phyloP scores from a whole-genome alignment of 1,140 invertebrate species.

The Drosophila biarmipes region DNA sequence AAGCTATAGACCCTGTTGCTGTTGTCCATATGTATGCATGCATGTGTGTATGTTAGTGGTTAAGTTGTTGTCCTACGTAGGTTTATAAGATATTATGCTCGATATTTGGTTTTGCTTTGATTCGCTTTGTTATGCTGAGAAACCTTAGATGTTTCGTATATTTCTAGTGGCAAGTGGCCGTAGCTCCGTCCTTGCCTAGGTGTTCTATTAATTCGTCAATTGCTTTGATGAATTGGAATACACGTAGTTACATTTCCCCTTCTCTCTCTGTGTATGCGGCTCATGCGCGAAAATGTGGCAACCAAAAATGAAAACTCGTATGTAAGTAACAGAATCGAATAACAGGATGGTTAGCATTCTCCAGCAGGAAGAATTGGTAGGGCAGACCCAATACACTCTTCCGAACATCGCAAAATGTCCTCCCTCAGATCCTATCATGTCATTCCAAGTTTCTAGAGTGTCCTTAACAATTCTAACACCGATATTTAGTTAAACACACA shows the following conservation, averaged over 20 bases:
- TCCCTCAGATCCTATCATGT: conserved; percentile 20
- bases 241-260: conserved; percentile 66
- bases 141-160: conserved; percentile 79
- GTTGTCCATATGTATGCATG: conserved; percentile 39
- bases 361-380: conserved; percentile 15
- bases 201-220: conserved; percentile 70
- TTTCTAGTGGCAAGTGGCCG: conserved; percentile 55
- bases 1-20: conserved; percentile 30
- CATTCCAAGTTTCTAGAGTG: conserved; percentile 37
- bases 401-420: neutral
- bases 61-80: conserved; percentile 58
- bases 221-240: conserved; percentile 83
- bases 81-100: conserved; percentile 55
- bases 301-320: conserved; percentile 31
- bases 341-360: conserved; percentile 28
- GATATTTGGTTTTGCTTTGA: conserved; percentile 49
- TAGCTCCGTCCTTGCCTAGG: conserved; percentile 49
- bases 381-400: conserved; percentile 3
- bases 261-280: conserved; percentile 27
- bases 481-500: conserved; percentile 69
- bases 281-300: conserved; percentile 60
- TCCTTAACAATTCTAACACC: conserved; percentile 74
- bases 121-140: conserved; percentile 66
- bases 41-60: conserved; percentile 58
- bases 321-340: conserved; percentile 36